Conservation (phyloP, 2,888 invertebrate species). For the Girardia tigrina region DNA sequence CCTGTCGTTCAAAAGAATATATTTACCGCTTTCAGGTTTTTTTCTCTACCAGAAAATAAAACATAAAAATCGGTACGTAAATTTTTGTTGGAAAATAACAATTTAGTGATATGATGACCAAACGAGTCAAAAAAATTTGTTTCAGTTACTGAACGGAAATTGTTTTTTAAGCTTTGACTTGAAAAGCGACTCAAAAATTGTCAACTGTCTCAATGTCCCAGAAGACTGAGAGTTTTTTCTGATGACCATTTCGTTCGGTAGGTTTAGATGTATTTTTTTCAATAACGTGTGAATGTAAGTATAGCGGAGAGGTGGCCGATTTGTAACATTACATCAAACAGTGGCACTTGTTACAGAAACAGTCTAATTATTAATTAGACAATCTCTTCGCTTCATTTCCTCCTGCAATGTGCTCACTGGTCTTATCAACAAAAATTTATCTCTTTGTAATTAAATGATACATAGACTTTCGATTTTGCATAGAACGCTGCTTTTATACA, state of each 20-base stretch:
- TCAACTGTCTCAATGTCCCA: neutral
- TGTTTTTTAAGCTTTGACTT: neutral
- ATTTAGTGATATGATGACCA: neutral
- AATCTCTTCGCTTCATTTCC: neutral
- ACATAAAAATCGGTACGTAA: neutral
- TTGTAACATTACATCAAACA: neutral
- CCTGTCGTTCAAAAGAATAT: neutral
- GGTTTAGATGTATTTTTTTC: neutral
- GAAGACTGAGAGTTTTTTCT: neutral
- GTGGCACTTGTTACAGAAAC: neutral
- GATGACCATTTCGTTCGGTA: neutral
- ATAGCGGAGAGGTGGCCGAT: neutral
- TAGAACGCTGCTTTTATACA: no score
- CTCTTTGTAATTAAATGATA: no score
- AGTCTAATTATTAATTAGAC: neutral
- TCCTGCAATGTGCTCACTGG: neutral
- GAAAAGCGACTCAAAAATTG: neutral
- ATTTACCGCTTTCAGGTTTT: neutral
- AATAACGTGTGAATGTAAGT: neutral
- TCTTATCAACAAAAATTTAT: no score
- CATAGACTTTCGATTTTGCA: no score
- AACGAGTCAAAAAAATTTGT: neutral
- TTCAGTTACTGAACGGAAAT: neutral
- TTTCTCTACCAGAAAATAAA: neutral
- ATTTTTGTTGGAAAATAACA: neutral